These are phyloP conservation scores for Mormyrus iriodes DNA, from an alignment of 2,113 vertebrate species.

Conservation along the genomic window DNA sequence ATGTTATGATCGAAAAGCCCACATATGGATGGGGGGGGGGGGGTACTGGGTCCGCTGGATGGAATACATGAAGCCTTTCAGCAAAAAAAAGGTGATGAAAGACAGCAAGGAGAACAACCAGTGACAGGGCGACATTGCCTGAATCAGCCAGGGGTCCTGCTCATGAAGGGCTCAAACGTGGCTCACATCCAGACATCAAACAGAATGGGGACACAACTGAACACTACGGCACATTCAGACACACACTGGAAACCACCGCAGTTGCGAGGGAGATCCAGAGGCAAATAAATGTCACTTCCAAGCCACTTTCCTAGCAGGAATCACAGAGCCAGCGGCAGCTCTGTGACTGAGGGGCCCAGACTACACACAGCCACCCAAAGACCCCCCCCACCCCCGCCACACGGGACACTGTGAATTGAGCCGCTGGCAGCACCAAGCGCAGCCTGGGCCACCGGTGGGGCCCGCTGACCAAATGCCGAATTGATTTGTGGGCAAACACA, in stretches of 20 bases:
- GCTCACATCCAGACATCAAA: background rate
- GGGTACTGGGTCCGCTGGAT: too few relatives aligned
- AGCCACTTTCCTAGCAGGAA: background rate
- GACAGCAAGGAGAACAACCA: too few relatives aligned
- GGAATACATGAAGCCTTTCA: too few relatives aligned
- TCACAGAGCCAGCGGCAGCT: background rate
- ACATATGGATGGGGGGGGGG: too few relatives aligned
- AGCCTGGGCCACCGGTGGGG: background rate
- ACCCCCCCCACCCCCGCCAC: background rate
- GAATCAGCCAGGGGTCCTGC: background rate
- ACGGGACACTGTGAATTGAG: background rate
- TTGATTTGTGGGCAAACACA: constrained; percentile 1
- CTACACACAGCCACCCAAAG: background rate
- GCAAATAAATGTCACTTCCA: background rate
- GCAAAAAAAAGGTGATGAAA: too few relatives aligned
- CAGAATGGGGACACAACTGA: background rate
- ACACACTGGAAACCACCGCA: background rate
- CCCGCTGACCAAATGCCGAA: background rate
- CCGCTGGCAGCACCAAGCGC: background rate
- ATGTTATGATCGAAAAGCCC: too few relatives aligned
- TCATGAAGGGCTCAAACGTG: too few relatives aligned
- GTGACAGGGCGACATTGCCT: background rate
- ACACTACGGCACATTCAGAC: background rate
- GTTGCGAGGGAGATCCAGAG: background rate
- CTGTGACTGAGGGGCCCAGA: background rate